Percentiles rank a stretch among this genome's conserved stretches.
Evolutionary conservation across 2,797 vertebrate species (phyloP).

Genomic region (Liasis olivaceus): DNA sequence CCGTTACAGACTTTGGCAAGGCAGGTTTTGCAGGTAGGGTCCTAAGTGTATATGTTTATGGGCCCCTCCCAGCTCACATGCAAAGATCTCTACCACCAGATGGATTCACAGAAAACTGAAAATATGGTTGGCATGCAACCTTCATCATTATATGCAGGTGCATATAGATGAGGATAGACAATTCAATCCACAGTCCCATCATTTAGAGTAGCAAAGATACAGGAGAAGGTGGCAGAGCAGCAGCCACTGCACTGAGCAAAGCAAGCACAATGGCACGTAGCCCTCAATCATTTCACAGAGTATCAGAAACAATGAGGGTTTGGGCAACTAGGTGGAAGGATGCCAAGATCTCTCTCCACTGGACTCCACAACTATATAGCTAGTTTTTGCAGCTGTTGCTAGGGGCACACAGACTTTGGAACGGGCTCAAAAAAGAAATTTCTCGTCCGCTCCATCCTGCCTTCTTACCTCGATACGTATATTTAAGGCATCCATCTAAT

Average conservation of each 20-base stretch:
- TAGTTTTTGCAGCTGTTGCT: background rate
- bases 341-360: background rate
- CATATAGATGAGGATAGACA: background rate
- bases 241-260: background rate
- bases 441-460: background rate
- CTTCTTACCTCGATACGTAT: background rate
- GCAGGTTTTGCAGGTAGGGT: background rate
- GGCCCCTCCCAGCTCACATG: background rate
- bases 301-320: too few relatives aligned
- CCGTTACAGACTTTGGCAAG: background rate
- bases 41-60: background rate
- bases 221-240: background rate
- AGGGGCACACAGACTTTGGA: background rate
- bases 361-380: background rate
- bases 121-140: background rate
- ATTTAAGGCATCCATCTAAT: background rate
- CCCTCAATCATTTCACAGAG: background rate
- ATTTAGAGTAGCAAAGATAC: background rate
- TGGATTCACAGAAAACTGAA: background rate
- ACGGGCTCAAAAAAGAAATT: background rate
- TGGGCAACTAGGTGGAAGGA: too few relatives aligned
- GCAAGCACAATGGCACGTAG: background rate
- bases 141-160: background rate
- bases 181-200: background rate
- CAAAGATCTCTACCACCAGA: background rate